Conservation (phyloP, 2,888 invertebrate genomes). For the Pelosia muscerda region DNA sequence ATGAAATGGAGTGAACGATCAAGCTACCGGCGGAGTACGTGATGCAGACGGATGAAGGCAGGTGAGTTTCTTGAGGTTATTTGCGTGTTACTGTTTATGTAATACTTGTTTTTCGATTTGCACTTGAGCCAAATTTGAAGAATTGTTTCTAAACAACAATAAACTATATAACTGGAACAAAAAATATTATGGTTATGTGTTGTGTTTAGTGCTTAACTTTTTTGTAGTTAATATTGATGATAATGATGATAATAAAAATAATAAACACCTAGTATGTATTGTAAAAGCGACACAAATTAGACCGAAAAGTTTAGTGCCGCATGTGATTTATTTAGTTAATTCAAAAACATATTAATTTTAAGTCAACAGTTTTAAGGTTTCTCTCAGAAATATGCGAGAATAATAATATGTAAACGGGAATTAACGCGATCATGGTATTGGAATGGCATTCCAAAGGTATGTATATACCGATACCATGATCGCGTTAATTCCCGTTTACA, state of each 20-base stretch:
- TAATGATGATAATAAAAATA: neutral
- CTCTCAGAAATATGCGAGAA: too few relatives aligned
- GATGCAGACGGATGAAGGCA: conserved; percentile 51
- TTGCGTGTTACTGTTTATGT: neutral
- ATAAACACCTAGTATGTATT: neutral
- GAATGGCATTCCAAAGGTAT: too few relatives aligned
- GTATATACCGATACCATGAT: too few relatives aligned
- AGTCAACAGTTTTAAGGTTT: too few relatives aligned
- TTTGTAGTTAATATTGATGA: neutral
- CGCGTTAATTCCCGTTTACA: too few relatives aligned
- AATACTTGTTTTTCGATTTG: neutral
- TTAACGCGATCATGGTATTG: too few relatives aligned
- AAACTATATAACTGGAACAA: too few relatives aligned
- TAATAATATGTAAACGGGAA: too few relatives aligned
- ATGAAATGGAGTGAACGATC: conserved; percentile 45
- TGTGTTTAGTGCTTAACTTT: neutral
- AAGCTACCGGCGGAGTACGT: conserved; percentile 32
- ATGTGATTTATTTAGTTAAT: neutral
- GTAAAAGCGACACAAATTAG: neutral
- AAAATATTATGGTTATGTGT: too few relatives aligned
- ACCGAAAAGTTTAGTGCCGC: neutral
- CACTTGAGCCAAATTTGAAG: neutral
- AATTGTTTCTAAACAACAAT: neutral
- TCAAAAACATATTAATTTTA: too few relatives aligned
- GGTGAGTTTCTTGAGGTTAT: conserved; percentile 49